Base-by-base conservation (phyloP, 2,888 invertebrate species). In the Andrena chrysosceles region DNA sequence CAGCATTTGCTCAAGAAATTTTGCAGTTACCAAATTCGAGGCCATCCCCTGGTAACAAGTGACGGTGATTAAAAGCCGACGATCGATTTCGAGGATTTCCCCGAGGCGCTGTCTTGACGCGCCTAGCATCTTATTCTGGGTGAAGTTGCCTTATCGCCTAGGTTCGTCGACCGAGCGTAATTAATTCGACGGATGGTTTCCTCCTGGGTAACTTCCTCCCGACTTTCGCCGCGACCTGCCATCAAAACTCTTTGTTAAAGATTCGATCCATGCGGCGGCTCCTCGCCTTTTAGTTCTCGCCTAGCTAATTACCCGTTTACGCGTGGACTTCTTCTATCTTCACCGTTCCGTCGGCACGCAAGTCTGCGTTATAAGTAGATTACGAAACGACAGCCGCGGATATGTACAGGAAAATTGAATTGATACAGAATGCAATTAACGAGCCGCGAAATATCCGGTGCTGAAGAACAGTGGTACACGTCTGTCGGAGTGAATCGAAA, bases 31-130 rank as follows among this genome's bases (percentile, higher is more conserved):
- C 31, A 49, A 77, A 82, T 77, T 67, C 64, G 60, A 81, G 70
- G 62, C 42, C 35, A 23, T 33, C 20, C 49, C 26, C 4, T 2
- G 31, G n/a, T 63, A 72, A 83, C 71, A 67, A 83, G 78, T 56
- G 72, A 62, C 52, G 62, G n/a, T 70, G 77, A 85, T 85, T 80
- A 83, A 83, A 85, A 59, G 62, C 54, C 76, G 73, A 67, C 77
- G 84, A 85, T 84, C 83, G 84, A 85, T 85, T 81, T 68, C 64
- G 62, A 62, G 81, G 71, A 81, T 83, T 67, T 77, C 73, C 80
- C 73, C 49, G 60, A 72, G 84, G 72, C 83, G 71, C 48, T 69
- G 59, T 79, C 71, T 26, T 35, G 62, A 72, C 59, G 74, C 78
- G 66, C 54, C 83, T 66, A 20, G 59, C 72, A 52, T 73, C 79